Conservation (phyloP, 2,888 invertebrate species). For the Monoplex corrugatus region DNA sequence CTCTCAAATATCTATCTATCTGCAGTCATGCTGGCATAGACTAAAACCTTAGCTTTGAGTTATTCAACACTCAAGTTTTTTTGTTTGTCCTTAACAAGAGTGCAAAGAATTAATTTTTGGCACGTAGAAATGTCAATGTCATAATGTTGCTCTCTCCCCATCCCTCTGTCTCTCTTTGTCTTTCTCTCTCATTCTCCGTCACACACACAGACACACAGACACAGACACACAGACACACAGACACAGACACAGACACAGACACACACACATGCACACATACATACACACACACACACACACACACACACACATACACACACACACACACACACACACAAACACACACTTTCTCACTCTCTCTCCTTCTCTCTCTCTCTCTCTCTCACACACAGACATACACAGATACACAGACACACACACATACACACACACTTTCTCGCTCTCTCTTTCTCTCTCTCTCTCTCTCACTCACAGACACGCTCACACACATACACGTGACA, state of each 20-base stretch:
- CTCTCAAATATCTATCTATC: too few species aligned
- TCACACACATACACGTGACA: background rate
- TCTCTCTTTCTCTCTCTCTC: too few species aligned
- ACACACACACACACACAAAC: background rate
- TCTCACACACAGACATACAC: background rate
- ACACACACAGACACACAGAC: too few species aligned
- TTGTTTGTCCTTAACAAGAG: too few species aligned
- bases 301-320: constrained; percentile 1
- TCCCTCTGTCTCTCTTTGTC: too few species aligned
- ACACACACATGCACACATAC: background rate
- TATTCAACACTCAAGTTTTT: too few species aligned
- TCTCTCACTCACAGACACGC: background rate
- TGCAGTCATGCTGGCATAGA: too few species aligned
- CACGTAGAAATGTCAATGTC: too few species aligned
- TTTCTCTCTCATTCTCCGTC: too few species aligned
- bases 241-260: background rate
- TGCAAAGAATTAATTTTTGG: too few species aligned
- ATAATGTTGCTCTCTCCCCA: too few species aligned
- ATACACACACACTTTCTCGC: background rate
- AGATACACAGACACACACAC: background rate
- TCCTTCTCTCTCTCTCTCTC: background rate
- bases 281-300: constrained; percentile 13
- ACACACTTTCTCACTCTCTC: background rate
- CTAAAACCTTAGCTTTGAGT: too few species aligned
- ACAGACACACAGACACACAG: background rate